Conservation (phyloP, 2,797 vertebrate species). For the Parauchenoglanis ngamensis region DNA sequence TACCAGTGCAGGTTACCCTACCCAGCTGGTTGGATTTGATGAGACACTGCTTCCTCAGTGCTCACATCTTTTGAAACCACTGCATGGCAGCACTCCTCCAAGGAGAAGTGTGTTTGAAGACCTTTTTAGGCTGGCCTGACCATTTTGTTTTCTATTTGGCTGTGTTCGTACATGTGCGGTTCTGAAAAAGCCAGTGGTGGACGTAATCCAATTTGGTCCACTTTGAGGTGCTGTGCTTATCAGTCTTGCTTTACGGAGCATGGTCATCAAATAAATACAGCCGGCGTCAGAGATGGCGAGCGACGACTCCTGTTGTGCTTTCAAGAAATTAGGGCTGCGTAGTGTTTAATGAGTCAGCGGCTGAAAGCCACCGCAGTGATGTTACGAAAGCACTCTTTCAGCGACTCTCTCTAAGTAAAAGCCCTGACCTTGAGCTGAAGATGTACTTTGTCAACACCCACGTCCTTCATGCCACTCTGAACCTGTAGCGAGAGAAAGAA, state of each 20-base stretch:
- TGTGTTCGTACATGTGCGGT: background rate
- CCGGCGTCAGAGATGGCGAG: constrained; percentile 8
- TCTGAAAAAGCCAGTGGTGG: background rate
- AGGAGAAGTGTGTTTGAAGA: constrained; percentile 17
- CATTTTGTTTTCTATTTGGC: constrained; percentile 19
- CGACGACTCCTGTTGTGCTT: constrained; percentile 42
- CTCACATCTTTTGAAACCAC: background rate
- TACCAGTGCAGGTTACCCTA: background rate
- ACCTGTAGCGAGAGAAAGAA: constrained; percentile 11
- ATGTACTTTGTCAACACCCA: constrained; percentile 44
- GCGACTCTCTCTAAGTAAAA: constrained; percentile 41
- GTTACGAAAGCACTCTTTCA: constrained; percentile 34
- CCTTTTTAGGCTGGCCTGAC: constrained; percentile 8
- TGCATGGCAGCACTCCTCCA: background rate
- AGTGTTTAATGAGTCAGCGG: constrained; percentile 42
- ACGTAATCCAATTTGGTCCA: constrained; percentile 40
- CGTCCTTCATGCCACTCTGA: constrained; percentile 32
- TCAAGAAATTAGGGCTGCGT: constrained; percentile 47
- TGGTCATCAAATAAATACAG: constrained; percentile 31
- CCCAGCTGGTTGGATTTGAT: constrained; percentile 7
- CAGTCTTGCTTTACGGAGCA: constrained; percentile 25
- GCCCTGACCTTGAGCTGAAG: constrained; percentile 44
- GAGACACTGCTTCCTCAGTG: background rate
- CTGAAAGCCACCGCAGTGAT: constrained; percentile 40
- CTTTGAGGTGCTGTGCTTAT: constrained; percentile 39